Evolutionary conservation across 2,888 invertebrate genomes (phyloP), one percentile per base, ranked within the genome.

Genomic region (Dromius quadrimaculatus): DNA sequence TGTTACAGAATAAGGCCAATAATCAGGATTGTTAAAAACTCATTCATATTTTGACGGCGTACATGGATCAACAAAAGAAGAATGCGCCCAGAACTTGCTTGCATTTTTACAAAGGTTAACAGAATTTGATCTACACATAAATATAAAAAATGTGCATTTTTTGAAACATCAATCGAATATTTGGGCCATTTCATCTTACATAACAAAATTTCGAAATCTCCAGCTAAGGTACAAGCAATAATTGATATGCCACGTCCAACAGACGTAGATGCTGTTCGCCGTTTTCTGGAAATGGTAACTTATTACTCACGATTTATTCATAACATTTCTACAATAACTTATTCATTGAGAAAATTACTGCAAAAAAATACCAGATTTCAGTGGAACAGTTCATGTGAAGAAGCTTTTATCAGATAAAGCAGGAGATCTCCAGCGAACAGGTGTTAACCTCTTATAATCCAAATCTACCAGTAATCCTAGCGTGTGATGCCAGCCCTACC

Each of bases 381-480:
- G 17, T 76, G 75, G 75, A 50, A 68, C 8, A 9, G 22, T 17
- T 5, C 45, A 32, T 74, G 74, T 41, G 73, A 75, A 50, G 17
- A 43, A 2, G 70, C 76, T 9, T 75, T 76, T 43, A 13, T 28
- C n/a, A 69, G 70, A 38, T 75, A 1, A 76, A 76, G 69, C 6
- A 68, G 23, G 72, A 75, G 71, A 72, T 76, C 13, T 38, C 69
- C 6, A 73, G 72, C 15, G 73, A 76, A 9, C 36, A 43, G 34
- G 72, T 76, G 6, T 41, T 77, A 1, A 57, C 72, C 5, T 73
- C 71, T 6, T 76, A 71, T 57, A 64, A 76, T 66, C 74, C 75
- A 38, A 22, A 70, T 6, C 23, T 73, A 32, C 74, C 74, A 57
- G 13, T 75, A n/a, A 32, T 50, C 6, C 57, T 76, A 6, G 70